A percentile compares a stretch with the other conserved stretches of the same genome.
Evolutionary conservation across 2,888 invertebrate species (phyloP).

Genomic region (Hirtodrosophila trivittata): DNA sequence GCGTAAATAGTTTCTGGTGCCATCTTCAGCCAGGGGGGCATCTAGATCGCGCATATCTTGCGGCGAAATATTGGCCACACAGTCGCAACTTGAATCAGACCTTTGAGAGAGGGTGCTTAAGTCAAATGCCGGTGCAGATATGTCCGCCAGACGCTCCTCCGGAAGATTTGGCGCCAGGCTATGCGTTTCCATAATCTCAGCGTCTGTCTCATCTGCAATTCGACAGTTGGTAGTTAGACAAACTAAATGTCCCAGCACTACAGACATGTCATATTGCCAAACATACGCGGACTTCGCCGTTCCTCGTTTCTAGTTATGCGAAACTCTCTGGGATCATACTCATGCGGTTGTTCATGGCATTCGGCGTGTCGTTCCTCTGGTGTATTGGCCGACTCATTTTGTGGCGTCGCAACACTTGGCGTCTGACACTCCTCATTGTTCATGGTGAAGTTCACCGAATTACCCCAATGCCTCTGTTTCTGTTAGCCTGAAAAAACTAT

Average conservation of each 20-base stretch:
- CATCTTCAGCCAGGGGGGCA: neutral
- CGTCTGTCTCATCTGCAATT: conserved; percentile 45
- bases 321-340: too few species aligned
- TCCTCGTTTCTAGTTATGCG: conserved; percentile 49
- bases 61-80: conserved; percentile 6
- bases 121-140: conserved; percentile 40
- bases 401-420: conserved; percentile 2
- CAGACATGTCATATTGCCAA: conserved; percentile 51
- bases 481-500: conserved; percentile 25
- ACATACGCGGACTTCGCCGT: conserved; percentile 54
- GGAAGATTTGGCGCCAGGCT: conserved; percentile 8
- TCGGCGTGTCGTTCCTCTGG: conserved; percentile 48
- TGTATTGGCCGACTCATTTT: conserved; percentile 38
- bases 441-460: conserved; percentile 6
- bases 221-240: neutral
- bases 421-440: conserved; percentile 2
- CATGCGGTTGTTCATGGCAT: conserved; percentile 24
- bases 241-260: neutral
- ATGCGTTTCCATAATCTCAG: conserved; percentile 15
- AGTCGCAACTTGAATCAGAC: neutral
- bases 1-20: conserved; percentile 16
- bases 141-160: neutral
- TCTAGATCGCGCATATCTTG: conserved; percentile 7
- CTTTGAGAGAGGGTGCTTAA: neutral
- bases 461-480: conserved; percentile 5